A percentile compares a stretch with the other conserved stretches of the same genome.
Evolutionary conservation across 2,888 invertebrate species (phyloP).

Genomic region (Pecten maximus): DNA sequence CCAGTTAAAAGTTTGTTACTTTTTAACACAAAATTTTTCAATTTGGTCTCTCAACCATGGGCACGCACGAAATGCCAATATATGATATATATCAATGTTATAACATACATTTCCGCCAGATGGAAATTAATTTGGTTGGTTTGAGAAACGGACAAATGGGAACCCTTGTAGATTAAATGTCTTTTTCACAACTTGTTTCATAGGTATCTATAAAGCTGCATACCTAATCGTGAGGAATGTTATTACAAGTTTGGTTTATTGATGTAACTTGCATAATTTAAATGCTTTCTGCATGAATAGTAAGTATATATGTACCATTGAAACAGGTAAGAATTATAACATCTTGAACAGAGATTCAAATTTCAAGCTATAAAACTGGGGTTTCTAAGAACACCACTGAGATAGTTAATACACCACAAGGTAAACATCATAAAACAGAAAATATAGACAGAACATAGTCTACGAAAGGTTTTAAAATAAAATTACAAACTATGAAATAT

Average conservation of each 20-base stretch:
- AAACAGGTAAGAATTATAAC: neutral
- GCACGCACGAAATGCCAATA: neutral
- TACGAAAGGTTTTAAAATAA: no score
- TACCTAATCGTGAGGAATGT: neutral
- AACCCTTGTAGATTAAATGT: neutral
- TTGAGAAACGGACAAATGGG: neutral
- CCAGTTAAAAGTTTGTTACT: no score
- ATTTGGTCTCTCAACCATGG: no score
- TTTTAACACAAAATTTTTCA: no score
- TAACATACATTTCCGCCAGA: neutral
- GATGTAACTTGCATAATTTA: neutral
- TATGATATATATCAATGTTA: neutral
- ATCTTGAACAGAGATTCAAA: neutral
- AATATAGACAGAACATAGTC: no score
- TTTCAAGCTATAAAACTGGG: neutral
- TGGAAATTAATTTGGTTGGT: neutral
- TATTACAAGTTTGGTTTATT: neutral
- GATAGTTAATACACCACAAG: neutral
- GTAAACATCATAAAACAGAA: neutral
- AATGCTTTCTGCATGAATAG: constrained; percentile 20
- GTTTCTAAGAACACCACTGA: neutral
- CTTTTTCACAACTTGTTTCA: neutral
- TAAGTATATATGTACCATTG: neutral
- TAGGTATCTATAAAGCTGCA: neutral
- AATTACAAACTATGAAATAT: no score